phyloP scores from a whole-genome alignment of 2,888 invertebrate species.

The Athripsodes cinereus region DNA sequence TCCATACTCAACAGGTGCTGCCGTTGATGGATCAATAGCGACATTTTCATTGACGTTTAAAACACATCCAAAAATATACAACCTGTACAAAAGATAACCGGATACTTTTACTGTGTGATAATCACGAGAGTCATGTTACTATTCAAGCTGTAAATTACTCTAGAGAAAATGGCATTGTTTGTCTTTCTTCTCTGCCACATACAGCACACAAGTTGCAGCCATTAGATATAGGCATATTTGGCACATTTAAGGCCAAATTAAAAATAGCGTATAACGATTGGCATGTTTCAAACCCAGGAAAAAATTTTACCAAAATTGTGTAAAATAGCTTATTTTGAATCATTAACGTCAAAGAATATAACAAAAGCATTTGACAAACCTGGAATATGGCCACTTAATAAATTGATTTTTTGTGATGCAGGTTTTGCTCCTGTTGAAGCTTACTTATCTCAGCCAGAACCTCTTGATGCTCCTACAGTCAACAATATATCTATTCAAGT shows the following conservation, averaged over 20 bases:
- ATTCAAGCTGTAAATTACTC: background rate
- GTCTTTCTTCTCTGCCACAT: background rate
- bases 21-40: background rate
- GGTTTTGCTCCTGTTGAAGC: background rate
- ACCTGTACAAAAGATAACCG: background rate
- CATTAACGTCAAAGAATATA: background rate
- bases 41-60: background rate
- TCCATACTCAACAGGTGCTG: too few species aligned
- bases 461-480: too few species aligned
- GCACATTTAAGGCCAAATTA: background rate
- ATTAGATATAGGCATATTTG: background rate
- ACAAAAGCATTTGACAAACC: background rate
- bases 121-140: background rate
- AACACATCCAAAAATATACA: background rate
- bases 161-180: background rate
- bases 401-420: background rate
- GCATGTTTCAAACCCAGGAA: background rate
- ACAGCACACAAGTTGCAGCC: background rate
- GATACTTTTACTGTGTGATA: too few species aligned
- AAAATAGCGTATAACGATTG: background rate
- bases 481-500: too few species aligned
- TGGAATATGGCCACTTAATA: background rate
- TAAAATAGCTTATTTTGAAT: background rate
- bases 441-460: too few species aligned
- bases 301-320: background rate